Conservation (phyloP, 2,888 invertebrate genomes). For the Ophioninae sp. region DNA sequence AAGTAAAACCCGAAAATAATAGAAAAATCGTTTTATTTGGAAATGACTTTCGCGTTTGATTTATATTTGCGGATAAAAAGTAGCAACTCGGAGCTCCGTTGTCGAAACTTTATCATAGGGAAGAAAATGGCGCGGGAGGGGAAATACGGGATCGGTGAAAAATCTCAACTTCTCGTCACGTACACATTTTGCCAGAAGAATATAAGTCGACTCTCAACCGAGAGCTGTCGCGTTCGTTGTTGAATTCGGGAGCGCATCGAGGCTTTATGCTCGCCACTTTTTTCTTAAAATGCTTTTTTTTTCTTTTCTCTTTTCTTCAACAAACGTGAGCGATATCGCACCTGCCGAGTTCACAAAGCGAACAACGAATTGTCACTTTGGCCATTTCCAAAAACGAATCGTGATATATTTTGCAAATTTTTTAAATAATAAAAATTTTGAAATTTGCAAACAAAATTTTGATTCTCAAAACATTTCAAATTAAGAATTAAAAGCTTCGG, state of each 20-base stretch:
- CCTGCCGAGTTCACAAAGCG: constrained; percentile 38
- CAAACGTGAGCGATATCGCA: constrained; percentile 32
- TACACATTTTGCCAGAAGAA: constrained; percentile 62
- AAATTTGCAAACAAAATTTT: no score
- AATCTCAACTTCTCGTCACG: constrained; percentile 69
- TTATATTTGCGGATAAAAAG: constrained; percentile 22
- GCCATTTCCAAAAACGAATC: constrained; percentile 62
- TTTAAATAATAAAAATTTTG: no score
- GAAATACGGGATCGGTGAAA: constrained; percentile 58
- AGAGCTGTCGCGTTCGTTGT: constrained; percentile 66
- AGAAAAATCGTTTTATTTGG: not conserved
- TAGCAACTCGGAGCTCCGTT: constrained; percentile 7
- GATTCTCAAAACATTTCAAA: no score
- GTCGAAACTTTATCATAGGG: constrained; percentile 34
- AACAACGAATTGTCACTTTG: constrained; percentile 59
- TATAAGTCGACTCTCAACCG: constrained; percentile 66
- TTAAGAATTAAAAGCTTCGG: no score
- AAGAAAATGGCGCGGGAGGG: constrained; percentile 15
- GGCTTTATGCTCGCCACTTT: constrained; percentile 63
- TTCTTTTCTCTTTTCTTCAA: not conserved
- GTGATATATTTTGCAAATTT: not conserved
- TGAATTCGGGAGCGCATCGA: constrained; percentile 65
- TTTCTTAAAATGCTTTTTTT: not conserved
- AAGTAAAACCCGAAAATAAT: no score
- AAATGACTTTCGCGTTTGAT: constrained; percentile 5